Base-by-base conservation (phyloP, 1,140 invertebrate species). In the Achroia grisella region DNA sequence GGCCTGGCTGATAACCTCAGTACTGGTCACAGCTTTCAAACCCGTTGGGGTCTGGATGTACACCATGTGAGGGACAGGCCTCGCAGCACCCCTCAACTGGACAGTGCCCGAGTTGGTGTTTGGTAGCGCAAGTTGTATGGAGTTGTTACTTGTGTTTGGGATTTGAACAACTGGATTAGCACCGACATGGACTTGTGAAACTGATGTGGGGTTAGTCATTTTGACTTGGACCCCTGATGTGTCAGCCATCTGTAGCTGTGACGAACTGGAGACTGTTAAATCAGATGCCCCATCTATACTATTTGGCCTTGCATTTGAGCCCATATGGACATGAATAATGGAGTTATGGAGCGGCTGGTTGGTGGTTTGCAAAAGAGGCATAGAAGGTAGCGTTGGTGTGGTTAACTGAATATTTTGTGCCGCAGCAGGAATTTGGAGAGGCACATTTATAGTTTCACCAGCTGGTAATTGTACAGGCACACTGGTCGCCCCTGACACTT, bases 31-130 rank as follows among this genome's bases (percentile, higher is more conserved):
- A 8, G 82, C 76, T 47, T 87, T 87, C 39, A 86, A 49, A 6
- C 83, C 81, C 10, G 71, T 70, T 5, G 79, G 72, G 3, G 83
- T 86, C 46, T 87, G 82, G 35, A 86, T 84, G 51, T 86, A 87
- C 15, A 87, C 79, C 42, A 87, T 76, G 57, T 82, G 82, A 10
- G 79, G 80, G 44, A 84, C 50, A 9, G 62, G 37, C 35, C 85
- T 65, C 0, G 65, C 53, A 4, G 69, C 48, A 11, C 72, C 71
- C 39, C 81, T 44, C n/a, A 86, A 45, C 44, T 79, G 73, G 11
- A 85, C 70, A 28, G 62, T 41, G 6, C 64, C 66, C 29, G 62
- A 42, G 33, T 42, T 63, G 11, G 61, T 40, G 14, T 61, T 77
- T 31, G 75, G 77, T 11, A 79, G 44, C 17, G 66, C 44, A 40